Base-by-base conservation (phyloP, 2,113 vertebrate genomes). In the Entomyzon cyanotis region DNA sequence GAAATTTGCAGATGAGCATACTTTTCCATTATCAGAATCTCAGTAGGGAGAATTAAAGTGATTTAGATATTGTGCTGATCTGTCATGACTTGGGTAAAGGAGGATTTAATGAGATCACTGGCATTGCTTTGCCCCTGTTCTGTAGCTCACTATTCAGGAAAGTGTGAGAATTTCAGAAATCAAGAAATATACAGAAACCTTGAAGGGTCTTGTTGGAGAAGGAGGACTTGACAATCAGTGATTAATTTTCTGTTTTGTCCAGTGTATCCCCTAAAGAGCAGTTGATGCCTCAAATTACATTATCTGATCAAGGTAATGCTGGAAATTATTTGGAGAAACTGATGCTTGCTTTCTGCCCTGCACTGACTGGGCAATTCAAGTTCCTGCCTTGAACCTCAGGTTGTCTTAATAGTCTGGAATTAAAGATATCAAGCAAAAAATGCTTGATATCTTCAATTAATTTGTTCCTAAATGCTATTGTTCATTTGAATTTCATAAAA, bases 21-120 rank as follows among this genome's bases (percentile, higher is more conserved):
- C 37, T 89, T 95, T 92, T 92, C 63, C 86, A 41, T 84, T 92
- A 92, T 86, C 68, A 92, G 25, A 78, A 68, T 84, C 93, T 93
- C 73, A 81, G 63, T 42, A 73, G 65, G 42, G 62, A 91, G 41
- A 91, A 78, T 77, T 71, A 87, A 84, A 94, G 28, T 84, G 69
- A 79, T 90, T 94, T 91, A 91, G 73, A 60, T 89, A 86, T 49
- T 90, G 39, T 87, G 73, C 68, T 91, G 74, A 89, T 84, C 74
- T 87, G 35, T 94, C 77, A 73, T 60, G 81, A 63, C 44, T 71
- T 1, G 1, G 12, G 69, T 74, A 84, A 93, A 87, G 60, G 21
- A 75, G 67, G 49, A 67, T 87, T 94, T 89, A 94, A 79, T 93
- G 56, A 90, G 52, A 82, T 82, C 41, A 56, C 39, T 78, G 78